Conservation (phyloP, 2,797 vertebrate species). For the Pantherophis alleghaniensis region DNA sequence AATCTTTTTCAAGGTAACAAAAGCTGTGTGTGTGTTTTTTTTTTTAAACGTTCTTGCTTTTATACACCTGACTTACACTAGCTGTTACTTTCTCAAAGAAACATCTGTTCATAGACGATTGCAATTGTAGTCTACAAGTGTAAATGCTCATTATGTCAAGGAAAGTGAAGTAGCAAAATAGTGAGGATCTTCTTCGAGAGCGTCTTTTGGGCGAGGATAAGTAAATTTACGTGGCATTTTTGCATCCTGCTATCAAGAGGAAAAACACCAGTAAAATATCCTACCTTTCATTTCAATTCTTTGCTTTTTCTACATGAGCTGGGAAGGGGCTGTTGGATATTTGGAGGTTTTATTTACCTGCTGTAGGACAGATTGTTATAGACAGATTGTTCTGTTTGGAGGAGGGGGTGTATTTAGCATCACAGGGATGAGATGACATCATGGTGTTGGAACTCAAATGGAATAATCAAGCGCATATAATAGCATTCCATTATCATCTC, state of each 20-base stretch:
- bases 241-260: slow-evolving; percentile 1
- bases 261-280: slow-evolving; percentile 6
- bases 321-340: not conserved
- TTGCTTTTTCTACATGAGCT: not conserved
- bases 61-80: slow-evolving; percentile 41
- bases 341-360: not conserved
- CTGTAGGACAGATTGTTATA: not conserved
- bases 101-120: slow-evolving; percentile 42
- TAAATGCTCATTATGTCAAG: slow-evolving; percentile 6
- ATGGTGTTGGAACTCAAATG: not conserved
- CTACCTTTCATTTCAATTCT: not conserved
- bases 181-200: slow-evolving; percentile 12
- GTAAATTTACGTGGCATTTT: slow-evolving; percentile 4
- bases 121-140: slow-evolving; percentile 25
- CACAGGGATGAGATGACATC: not conserved
- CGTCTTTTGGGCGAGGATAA: not conserved
- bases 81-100: slow-evolving; percentile 46
- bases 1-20: slow-evolving; percentile 37
- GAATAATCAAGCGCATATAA: not conserved
- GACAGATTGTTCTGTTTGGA: not conserved
- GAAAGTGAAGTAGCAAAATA: slow-evolving; percentile 14
- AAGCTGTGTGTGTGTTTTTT: not conserved
- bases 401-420: not conserved
- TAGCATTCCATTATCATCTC: not conserved
- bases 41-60: not conserved